Evolutionary conservation across 2,888 invertebrate genomes (phyloP).

Genomic region (Slavum lentiscoides): DNA sequence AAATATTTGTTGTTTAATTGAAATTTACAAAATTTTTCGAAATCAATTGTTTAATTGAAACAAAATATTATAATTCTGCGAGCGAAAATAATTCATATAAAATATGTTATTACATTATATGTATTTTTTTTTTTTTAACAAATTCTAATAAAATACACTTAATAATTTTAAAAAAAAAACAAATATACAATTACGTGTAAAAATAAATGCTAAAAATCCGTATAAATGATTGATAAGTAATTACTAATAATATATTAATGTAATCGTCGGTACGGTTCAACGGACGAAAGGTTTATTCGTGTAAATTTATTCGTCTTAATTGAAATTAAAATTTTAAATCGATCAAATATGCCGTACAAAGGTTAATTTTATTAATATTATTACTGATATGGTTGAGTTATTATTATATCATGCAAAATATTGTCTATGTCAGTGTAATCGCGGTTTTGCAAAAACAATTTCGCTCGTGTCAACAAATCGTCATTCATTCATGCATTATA

Average conservation of each 20-base stretch:
- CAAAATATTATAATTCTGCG: no score
- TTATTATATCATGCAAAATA: background rate
- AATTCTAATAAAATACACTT: no score
- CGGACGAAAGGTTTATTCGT: conserved; percentile 1
- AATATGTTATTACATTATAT: no score
- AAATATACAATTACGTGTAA: no score
- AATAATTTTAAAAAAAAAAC: no score
- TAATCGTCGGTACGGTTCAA: background rate
- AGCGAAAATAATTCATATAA: no score
- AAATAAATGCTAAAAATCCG: no score
- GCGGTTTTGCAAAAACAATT: conserved; percentile 4
- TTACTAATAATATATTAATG: background rate
- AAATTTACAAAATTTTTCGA: no score
- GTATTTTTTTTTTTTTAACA: no score
- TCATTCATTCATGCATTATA: conserved; percentile 3
- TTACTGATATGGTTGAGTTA: conserved; percentile 1
- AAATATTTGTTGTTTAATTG: no score
- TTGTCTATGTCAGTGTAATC: background rate
- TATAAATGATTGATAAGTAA: background rate
- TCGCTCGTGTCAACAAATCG: conserved; percentile 25
- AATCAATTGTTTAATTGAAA: no score
- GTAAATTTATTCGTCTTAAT: conserved; percentile 5
- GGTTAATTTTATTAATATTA: conserved; percentile 16
- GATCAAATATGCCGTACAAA: background rate
- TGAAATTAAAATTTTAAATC: background rate